Evolutionary conservation across 2,888 invertebrate species (phyloP).

Genomic region (Lasioglossum leucozonium): DNA sequence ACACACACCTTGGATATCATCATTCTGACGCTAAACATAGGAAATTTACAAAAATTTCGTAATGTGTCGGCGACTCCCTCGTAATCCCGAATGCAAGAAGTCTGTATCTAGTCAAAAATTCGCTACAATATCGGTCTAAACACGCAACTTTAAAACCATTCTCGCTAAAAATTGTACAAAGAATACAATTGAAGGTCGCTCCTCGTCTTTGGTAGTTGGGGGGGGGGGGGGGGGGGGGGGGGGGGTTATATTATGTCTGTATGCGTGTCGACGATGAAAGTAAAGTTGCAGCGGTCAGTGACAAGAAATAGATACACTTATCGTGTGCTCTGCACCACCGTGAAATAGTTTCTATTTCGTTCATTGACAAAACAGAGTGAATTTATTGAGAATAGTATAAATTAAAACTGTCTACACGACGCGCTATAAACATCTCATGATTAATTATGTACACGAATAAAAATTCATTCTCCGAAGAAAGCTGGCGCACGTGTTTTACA

Average conservation of each 20-base stretch:
- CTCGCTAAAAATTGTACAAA: slow-evolving; percentile 73
- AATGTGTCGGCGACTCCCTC: slow-evolving; percentile 24
- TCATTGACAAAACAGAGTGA: slow-evolving; percentile 55
- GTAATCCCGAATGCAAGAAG: slow-evolving; percentile 29
- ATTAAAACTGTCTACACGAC: slow-evolving; percentile 65
- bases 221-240: not conserved
- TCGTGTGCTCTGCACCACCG: slow-evolving; percentile 6
- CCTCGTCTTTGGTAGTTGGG: slow-evolving; percentile 78
- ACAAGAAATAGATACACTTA: slow-evolving; percentile 25
- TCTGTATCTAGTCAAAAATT: slow-evolving; percentile 26
- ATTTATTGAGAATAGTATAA: slow-evolving; percentile 36
- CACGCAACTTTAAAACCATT: slow-evolving; percentile 40
- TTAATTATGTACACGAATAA: slow-evolving; percentile 73
- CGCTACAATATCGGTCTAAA: slow-evolving; percentile 30
- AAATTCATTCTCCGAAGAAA: slow-evolving; percentile 53
- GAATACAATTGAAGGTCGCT: slow-evolving; percentile 66
- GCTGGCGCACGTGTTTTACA: slow-evolving; percentile 26
- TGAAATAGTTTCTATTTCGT: slow-evolving; percentile 52
- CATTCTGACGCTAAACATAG: slow-evolving; percentile 45
- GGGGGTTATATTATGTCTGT: slow-evolving; percentile 8
- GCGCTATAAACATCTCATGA: slow-evolving; percentile 66
- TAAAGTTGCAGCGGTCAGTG: slow-evolving; percentile 59
- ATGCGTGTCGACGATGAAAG: slow-evolving; percentile 66
- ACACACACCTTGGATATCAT: slow-evolving; percentile 44
- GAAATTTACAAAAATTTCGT: slow-evolving; percentile 63